These are phyloP conservation scores for Gymnocypris eckloni DNA, from an alignment of 2,797 vertebrate species.

Conservation along the genomic window DNA sequence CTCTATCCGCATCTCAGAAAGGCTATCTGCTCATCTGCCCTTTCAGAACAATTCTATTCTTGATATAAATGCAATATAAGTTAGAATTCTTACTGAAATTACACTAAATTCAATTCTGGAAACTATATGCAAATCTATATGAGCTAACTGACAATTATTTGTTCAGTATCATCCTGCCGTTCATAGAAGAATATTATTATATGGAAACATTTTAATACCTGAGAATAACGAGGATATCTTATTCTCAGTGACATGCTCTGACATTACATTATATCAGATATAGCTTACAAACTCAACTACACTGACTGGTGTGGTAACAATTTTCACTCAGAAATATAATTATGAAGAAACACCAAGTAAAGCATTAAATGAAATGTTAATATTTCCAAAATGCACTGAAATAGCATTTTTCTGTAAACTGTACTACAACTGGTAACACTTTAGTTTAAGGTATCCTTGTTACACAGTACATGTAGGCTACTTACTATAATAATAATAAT, in stretches of 20 bases:
- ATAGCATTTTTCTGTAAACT: background rate
- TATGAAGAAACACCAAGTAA: background rate
- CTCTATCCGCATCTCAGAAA: slow-evolving; percentile 61
- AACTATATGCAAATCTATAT: background rate
- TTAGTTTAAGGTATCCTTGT: background rate
- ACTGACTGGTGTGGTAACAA: background rate
- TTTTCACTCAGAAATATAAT: background rate
- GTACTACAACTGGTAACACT: background rate
- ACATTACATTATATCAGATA: background rate
- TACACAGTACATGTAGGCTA: background rate
- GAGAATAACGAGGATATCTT: background rate
- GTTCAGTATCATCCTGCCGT: background rate
- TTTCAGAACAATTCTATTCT: slow-evolving; percentile 11
- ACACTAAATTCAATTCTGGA: background rate
- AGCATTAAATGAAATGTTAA: background rate
- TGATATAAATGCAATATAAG: slow-evolving; percentile 5
- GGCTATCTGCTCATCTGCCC: slow-evolving; percentile 58
- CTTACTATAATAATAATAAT: background rate
- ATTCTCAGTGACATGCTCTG: background rate
- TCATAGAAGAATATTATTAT: background rate
- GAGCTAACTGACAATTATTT: background rate
- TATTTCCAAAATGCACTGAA: background rate
- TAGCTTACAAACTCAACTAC: background rate
- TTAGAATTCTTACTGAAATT: background rate
- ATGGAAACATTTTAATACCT: background rate